These are phyloP conservation scores for Acleris sparsana DNA, from an alignment of 2,888 invertebrate species.

Conservation along the genomic window DNA sequence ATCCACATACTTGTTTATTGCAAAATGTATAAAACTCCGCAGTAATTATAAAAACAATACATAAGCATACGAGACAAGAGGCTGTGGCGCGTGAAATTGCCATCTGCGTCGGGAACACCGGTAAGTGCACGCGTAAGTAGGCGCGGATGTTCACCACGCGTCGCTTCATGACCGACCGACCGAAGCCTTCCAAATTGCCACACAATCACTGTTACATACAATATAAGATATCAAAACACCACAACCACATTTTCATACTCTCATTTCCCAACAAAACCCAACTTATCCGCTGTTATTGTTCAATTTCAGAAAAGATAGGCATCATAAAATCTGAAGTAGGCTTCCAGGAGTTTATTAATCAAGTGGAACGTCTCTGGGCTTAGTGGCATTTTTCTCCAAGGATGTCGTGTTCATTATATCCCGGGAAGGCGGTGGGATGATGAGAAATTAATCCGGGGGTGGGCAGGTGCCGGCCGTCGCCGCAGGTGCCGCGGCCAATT, in stretches of 20 bases:
- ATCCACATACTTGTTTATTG: conserved; percentile 9
- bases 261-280: background rate
- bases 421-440: conserved; percentile 68
- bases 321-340: conserved; percentile 55
- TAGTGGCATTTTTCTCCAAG: conserved; percentile 75
- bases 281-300: conserved; percentile 42
- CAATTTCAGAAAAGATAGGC: conserved; percentile 48
- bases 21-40: conserved; percentile 40
- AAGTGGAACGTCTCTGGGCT: conserved; percentile 63
- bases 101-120: conserved; percentile 63
- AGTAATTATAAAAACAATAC: conserved; percentile 57
- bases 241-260: conserved; percentile 5
- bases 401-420: conserved; percentile 75
- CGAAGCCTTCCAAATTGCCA: background rate
- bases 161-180: conserved; percentile 3
- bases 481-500: conserved; percentile 72
- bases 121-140: conserved; percentile 53
- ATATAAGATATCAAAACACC: background rate
- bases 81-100: conserved; percentile 68
- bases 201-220: background rate
- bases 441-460: conserved; percentile 80
- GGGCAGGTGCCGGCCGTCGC: conserved; percentile 60
- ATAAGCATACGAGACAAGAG: conserved; percentile 52
- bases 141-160: conserved; percentile 12
- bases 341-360: conserved; percentile 73